Evolutionary conservation across 2,113 vertebrate genomes (phyloP).

Genomic region (Ceuthmochares aereus): DNA sequence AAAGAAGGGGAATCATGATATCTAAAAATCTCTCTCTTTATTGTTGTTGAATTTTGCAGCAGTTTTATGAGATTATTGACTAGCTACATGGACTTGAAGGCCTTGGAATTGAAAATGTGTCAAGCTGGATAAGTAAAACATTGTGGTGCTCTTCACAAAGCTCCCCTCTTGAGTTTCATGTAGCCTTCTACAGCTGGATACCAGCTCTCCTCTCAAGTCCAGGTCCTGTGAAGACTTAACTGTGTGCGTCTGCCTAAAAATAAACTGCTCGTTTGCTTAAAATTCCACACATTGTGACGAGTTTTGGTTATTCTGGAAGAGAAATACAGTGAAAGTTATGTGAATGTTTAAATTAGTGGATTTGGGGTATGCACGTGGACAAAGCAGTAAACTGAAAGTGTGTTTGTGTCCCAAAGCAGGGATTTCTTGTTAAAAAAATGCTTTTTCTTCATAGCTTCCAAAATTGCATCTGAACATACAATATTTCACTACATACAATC

Average conservation of each 20-base stretch:
- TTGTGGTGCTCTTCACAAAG: neutral
- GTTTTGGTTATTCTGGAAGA: neutral
- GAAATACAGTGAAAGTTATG: neutral
- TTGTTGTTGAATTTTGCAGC: conserved; percentile 28
- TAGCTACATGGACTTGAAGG: conserved; percentile 70
- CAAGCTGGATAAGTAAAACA: conserved; percentile 70
- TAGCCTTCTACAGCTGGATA: neutral
- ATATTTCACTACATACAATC: neutral
- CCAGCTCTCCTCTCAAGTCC: neutral
- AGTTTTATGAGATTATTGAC: conserved; percentile 77
- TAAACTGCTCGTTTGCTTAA: neutral
- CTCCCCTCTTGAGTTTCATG: neutral
- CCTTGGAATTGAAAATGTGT: conserved; percentile 75
- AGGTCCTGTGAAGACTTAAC: neutral
- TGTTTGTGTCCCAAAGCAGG: neutral
- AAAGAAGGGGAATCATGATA: neutral
- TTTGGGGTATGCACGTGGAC: neutral
- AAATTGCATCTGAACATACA: neutral
- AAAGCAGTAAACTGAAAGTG: neutral
- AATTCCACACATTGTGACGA: neutral
- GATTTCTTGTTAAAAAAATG: neutral
- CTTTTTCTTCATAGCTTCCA: neutral
- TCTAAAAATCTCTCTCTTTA: neutral
- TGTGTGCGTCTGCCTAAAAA: neutral
- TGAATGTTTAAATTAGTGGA: neutral